Evolutionary conservation across 2,113 vertebrate genomes (phyloP), one percentile per base, ranked within the genome.

Genomic region (Narcine bancroftii): DNA sequence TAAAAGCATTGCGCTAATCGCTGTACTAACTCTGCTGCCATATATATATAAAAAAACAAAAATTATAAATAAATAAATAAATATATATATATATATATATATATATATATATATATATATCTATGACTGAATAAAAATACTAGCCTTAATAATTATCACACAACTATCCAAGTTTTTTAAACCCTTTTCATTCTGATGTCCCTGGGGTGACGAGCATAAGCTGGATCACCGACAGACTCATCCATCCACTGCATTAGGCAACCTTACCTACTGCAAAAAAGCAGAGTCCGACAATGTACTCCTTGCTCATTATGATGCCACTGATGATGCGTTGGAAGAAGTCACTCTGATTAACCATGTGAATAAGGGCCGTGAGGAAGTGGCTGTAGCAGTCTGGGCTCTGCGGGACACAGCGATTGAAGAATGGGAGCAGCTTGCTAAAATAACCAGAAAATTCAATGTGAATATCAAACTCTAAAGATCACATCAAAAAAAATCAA

Each of bases 331-430:
- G 95, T 47, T 96, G 96, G 92, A 97, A 96, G 92, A 94, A 71
- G 83, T 96, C 95, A 69, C 93, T 94, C 92, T 96, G 95, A 75
- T 97, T 97, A 85, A 95, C 93, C 93, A 93, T 93, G 29, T 89
- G 93, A 93, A 97, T 94, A 92, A 96, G 89, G 66, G 95, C 93
- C 39, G 95, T 93, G 0, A 95, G 94, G 87, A 96, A 96, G 17
- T 94, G 93, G 89, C 95, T 95, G 93, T 97, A 97, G 93, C 96
- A 97, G 92, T 96, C 95, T 3, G 95, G 93, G 29, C 94, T 96
- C 93, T 94, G 96, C 92, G 97, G 97, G 92, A 97, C 87, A 77
- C 97, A 97, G 65, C 95, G 95, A 94, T 96, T 96, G 93, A 97
- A 94, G 89, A 97, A 94, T 0, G 95, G 96, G 53, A 97, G 96